phyloP scores from a whole-genome alignment of 2,113 vertebrate species.

The Percina caprodes region DNA sequence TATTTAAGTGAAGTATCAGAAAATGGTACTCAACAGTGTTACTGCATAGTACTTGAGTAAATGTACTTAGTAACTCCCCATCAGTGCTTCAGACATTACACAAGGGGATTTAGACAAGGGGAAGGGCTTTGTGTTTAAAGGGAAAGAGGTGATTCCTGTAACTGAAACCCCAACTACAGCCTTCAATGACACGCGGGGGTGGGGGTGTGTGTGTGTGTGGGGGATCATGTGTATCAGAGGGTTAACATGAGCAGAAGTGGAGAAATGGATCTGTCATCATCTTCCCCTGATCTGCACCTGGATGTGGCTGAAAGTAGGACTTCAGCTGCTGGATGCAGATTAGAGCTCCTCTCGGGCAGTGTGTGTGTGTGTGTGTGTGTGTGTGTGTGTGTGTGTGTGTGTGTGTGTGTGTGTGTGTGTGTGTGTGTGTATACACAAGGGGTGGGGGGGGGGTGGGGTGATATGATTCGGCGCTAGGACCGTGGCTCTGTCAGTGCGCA shows the following conservation, averaged over 20 bases:
- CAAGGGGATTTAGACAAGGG: background rate
- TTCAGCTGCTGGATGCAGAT: slow-evolving; percentile 39
- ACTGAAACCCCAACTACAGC: background rate
- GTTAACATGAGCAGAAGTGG: background rate
- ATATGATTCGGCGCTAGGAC: slow-evolving; percentile 83
- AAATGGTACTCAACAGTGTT: background rate
- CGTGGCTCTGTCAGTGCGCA: slow-evolving; percentile 68
- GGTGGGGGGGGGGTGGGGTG: slow-evolving; percentile 17
- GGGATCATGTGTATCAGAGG: background rate
- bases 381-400: background rate
- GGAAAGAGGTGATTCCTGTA: slow-evolving; percentile 13
- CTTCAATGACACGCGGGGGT: background rate
- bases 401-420: background rate
- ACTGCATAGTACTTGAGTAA: background rate
- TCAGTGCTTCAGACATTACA: slow-evolving; percentile 1
- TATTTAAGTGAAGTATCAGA: background rate
- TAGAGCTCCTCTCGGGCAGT: slow-evolving; percentile 12
- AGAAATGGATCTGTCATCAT: background rate
- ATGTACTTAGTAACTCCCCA: background rate
- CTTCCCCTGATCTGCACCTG: slow-evolving; percentile 5
- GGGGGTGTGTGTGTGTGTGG: too few species aligned
- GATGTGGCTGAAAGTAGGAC: background rate
- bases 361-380: background rate
- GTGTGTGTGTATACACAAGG: background rate
- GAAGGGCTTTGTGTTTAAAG: slow-evolving; percentile 44